phyloP scores from a whole-genome alignment of 1,140 invertebrate genomes.

The Bombus haemorrhoidalis region DNA sequence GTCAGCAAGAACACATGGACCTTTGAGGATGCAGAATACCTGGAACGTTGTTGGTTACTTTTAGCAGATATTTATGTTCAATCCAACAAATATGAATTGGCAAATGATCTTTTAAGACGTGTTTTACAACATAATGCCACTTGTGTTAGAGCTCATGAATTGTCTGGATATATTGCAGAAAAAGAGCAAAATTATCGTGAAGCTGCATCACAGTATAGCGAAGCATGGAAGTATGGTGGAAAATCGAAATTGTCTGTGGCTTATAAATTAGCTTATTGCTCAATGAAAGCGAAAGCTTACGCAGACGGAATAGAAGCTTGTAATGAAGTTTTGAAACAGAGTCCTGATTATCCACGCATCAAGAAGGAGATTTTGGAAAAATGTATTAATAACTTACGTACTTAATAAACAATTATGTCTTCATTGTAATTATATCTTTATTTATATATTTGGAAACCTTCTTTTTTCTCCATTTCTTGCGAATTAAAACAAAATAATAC shows the following conservation, averaged over 20 bases:
- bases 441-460: not conserved
- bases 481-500: not conserved
- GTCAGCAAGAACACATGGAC: constrained; percentile 94
- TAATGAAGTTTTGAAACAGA: constrained; percentile 90
- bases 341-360: constrained; percentile 95
- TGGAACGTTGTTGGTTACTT: constrained; percentile 97
- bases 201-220: constrained; percentile 92
- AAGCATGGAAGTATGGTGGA: constrained; percentile 92
- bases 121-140: constrained; percentile 95
- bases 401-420: constrained; percentile 76
- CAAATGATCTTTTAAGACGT: constrained; percentile 90
- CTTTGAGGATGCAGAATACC: constrained; percentile 96
- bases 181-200: constrained; percentile 96
- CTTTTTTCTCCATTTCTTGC: not conserved
- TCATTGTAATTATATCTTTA: not conserved
- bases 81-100: constrained; percentile 93
- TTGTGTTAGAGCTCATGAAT: constrained; percentile 95
- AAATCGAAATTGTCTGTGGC: constrained; percentile 92
- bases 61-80: constrained; percentile 96
- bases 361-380: constrained; percentile 97
- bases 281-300: constrained; percentile 94
- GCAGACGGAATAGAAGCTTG: constrained; percentile 94
- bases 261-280: constrained; percentile 96
- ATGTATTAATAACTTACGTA: constrained; percentile 91
- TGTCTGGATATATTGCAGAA: constrained; percentile 93